Base-by-base conservation (phyloP, 2,888 invertebrate genomes). In the Brachyptera risi region DNA sequence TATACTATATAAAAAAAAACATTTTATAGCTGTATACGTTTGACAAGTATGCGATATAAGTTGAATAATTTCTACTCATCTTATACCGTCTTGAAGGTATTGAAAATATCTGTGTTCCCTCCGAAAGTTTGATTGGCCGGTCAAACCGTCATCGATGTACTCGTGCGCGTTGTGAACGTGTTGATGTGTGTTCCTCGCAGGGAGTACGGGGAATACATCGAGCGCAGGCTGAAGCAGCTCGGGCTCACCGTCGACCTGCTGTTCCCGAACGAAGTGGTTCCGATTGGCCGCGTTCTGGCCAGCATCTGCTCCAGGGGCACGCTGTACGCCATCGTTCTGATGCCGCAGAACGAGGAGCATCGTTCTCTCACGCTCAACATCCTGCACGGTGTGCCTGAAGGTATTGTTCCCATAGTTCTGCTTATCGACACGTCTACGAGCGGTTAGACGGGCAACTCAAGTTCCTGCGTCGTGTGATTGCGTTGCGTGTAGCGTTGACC, bases 191-290 rank as follows among this genome's bases (percentile, higher is more conserved):
- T 59, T 56, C 51, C n/a, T 67, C 70, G 21, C 73, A 88, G 92
- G 59, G 85, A 88, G 70, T 96, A 95, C 73, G 95, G 93, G 0
- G 95, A 96, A 72, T 87, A 84, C 69, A 88, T 96, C 64, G 95
- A 96, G 73, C 80, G 84, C 38, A 83, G 89, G 13, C 76, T 96
- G 60, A 92, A 91, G 72, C 82, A 84, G 42, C 74, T 90, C 3
- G 90, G 90, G 1, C 79, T 93, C 58, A 85, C 87, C 2, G 93
- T 94, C 0, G 93, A 94, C 72, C 78, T 96, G 0, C 76, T 94
- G n/a, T 93, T 92, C 72, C 93, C 96, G 0, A 92, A 93, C 75
- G 93, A 92, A 72, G 92, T 93, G 71, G 89, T 92, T 0, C 87
- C 92, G 0, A 82, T 94, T 11, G 79, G 81, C 38, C 80, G 86